phyloP scores from a whole-genome alignment of 2,888 invertebrate genomes.

The Augochlorella aurata region DNA sequence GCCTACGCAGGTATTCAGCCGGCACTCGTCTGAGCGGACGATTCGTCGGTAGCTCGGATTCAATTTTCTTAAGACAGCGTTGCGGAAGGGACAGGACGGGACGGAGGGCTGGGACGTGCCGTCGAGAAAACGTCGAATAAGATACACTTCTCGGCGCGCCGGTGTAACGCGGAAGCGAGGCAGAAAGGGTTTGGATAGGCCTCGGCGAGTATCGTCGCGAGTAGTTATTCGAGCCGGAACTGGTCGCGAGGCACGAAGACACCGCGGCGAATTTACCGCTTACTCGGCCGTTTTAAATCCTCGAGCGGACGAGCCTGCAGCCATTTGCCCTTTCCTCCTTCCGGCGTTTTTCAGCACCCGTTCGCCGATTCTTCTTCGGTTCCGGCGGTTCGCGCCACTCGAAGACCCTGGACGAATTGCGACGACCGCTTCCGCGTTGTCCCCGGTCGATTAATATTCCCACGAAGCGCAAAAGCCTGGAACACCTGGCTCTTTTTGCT shows the following conservation, averaged over 20 bases:
- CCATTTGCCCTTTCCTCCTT: slow-evolving; percentile 51
- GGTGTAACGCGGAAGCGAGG: slow-evolving; percentile 4
- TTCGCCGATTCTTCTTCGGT: slow-evolving; percentile 32
- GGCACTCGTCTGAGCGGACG: neutral
- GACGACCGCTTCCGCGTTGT: slow-evolving; percentile 27
- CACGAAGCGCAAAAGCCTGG: slow-evolving; percentile 36
- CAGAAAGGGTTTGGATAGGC: slow-evolving; percentile 25
- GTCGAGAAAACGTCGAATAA: slow-evolving; percentile 64
- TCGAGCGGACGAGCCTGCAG: slow-evolving; percentile 65
- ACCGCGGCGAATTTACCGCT: slow-evolving; percentile 72
- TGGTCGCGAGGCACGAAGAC: slow-evolving; percentile 58
- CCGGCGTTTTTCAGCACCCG: slow-evolving; percentile 29
- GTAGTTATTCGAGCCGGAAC: slow-evolving; percentile 54
- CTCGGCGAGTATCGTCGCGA: slow-evolving; percentile 52
- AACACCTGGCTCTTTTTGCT: slow-evolving; percentile 54
- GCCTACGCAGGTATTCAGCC: neutral
- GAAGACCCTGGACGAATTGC: slow-evolving; percentile 50
- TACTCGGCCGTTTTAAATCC: slow-evolving; percentile 72
- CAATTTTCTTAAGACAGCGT: slow-evolving; percentile 44
- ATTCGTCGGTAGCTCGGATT: slow-evolving; percentile 39
- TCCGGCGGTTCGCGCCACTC: slow-evolving; percentile 38
- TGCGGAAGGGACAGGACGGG: slow-evolving; percentile 2
- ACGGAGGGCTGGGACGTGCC: slow-evolving; percentile 23
- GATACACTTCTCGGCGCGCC: slow-evolving; percentile 49
- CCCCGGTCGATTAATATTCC: slow-evolving; percentile 72